Conservation (phyloP, 1,140 invertebrate genomes). For the Eumeta japonica region DNA sequence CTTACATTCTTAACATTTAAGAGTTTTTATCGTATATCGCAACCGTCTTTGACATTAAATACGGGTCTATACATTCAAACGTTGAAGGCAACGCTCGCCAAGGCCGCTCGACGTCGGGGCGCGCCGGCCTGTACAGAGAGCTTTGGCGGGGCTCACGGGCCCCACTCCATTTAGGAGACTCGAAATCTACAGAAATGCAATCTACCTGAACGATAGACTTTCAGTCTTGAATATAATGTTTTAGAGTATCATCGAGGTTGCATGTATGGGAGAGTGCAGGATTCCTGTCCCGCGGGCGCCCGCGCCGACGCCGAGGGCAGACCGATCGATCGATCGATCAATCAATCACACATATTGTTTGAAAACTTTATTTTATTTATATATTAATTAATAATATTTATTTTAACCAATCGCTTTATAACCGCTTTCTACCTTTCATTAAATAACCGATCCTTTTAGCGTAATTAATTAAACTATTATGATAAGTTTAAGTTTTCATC, state of each 20-base stretch:
- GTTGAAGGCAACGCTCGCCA: background rate
- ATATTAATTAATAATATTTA: conserved; percentile 24
- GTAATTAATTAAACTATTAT: conserved; percentile 43
- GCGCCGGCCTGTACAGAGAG: too few species aligned
- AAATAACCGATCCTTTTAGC: too few species aligned
- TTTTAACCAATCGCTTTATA: background rate
- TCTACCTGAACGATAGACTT: too few species aligned
- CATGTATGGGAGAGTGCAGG: too few species aligned
- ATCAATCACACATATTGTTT: conserved; percentile 53
- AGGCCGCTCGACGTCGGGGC: too few species aligned
- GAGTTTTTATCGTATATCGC: conserved; percentile 44
- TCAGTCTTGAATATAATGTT: background rate
- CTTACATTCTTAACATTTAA: conserved; percentile 53
- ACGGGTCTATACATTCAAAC: background rate
- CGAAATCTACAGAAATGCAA: too few species aligned
- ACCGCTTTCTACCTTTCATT: background rate
- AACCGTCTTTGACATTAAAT: conserved; percentile 38
- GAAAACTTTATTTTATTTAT: conserved; percentile 51
- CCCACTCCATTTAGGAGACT: too few species aligned
- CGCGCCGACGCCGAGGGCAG: conserved; percentile 6
- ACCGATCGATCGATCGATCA: conserved; percentile 23
- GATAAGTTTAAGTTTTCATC: conserved; percentile 46
- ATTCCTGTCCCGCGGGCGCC: too few species aligned
- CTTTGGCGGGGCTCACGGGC: too few species aligned
- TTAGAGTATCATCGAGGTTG: background rate